Percentiles rank a stretch among this genome's conserved stretches.
Evolutionary conservation across 2,797 vertebrate genomes (phyloP).

Genomic region (Menidia menidia): DNA sequence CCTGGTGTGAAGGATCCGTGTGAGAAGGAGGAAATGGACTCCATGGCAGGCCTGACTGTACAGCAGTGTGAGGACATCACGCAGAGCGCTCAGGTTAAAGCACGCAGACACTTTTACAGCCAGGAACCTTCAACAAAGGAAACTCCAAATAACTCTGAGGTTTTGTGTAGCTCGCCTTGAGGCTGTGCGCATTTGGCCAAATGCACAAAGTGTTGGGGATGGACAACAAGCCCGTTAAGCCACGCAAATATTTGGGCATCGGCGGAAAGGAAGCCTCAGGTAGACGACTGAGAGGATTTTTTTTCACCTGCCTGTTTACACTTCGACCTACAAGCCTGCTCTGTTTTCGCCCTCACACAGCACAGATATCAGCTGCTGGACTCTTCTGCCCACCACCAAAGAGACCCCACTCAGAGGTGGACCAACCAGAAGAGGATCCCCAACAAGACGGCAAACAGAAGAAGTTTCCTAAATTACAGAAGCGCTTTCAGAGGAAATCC

Average conservation of each 20-base stretch:
- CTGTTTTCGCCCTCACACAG: conserved; percentile 63
- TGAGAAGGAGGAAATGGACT: conserved; percentile 92
- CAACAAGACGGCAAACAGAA: conserved; percentile 92
- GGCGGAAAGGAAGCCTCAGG: conserved; percentile 68
- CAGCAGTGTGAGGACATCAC: conserved; percentile 98
- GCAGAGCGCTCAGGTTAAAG: conserved; percentile 92
- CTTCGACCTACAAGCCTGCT: not conserved
- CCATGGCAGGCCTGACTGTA: conserved; percentile 85
- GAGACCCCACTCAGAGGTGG: conserved; percentile 85
- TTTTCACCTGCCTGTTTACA: not conserved
- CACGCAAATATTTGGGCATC: conserved; percentile 81
- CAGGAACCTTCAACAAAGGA: not conserved
- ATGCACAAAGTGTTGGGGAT: conserved; percentile 96
- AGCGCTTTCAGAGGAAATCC: conserved; percentile 80
- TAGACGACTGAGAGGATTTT: conserved; percentile 39
- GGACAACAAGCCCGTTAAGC: conserved; percentile 88
- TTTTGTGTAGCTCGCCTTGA: conserved; percentile 88
- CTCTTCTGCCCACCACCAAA: conserved; percentile 85
- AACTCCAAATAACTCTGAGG: not conserved
- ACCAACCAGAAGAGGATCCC: conserved; percentile 86
- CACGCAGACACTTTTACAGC: not conserved
- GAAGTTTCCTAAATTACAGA: conserved; percentile 87
- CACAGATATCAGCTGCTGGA: conserved; percentile 86
- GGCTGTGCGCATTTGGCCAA: conserved; percentile 94
- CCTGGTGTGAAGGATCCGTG: conserved; percentile 97